Percentiles rank a stretch among this genome's conserved stretches.
Conservation (phyloP, 2,888 invertebrate genomes). For the Dryobota labecula region DNA sequence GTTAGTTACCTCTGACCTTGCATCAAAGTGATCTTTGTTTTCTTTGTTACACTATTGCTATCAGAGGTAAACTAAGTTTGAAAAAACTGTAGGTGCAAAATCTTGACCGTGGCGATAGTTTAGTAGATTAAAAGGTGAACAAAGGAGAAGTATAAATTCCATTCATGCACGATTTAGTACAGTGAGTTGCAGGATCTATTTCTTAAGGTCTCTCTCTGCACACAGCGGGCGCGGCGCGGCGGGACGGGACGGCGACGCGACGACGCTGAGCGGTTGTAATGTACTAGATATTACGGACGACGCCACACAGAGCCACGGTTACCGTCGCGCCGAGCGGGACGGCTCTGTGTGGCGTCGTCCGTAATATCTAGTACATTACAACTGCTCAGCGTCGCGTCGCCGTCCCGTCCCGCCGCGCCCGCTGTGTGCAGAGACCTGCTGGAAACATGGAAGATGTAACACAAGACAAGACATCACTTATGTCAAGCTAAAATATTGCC, state of each 20-base stretch:
- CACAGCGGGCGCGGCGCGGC: too few relatives aligned
- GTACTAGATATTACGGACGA: too few relatives aligned
- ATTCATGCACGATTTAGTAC: not conserved
- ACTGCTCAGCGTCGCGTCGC: too few relatives aligned
- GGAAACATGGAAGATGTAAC: not conserved
- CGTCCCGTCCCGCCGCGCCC: too few relatives aligned
- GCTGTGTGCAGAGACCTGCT: too few relatives aligned
- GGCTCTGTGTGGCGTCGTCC: too few relatives aligned
- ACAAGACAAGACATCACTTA: not conserved
- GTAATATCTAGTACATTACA: too few relatives aligned
- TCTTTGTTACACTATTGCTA: not conserved
- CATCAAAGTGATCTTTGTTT: not conserved
- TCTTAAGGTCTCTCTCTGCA: too few relatives aligned
- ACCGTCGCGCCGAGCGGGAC: too few relatives aligned
- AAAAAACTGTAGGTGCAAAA: not conserved
- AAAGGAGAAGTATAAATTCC: not conserved
- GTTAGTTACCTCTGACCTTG: not conserved
- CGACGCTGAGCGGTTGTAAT: too few relatives aligned
- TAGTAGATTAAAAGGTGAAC: not conserved
- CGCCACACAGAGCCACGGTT: too few relatives aligned
- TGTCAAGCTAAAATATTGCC: conserved; percentile 2
- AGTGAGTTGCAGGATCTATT: not conserved
- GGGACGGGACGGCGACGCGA: too few relatives aligned
- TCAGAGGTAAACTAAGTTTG: not conserved
- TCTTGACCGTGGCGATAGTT: not conserved